Conservation (phyloP, 2,797 vertebrate genomes). For the Esox masquinongy region DNA sequence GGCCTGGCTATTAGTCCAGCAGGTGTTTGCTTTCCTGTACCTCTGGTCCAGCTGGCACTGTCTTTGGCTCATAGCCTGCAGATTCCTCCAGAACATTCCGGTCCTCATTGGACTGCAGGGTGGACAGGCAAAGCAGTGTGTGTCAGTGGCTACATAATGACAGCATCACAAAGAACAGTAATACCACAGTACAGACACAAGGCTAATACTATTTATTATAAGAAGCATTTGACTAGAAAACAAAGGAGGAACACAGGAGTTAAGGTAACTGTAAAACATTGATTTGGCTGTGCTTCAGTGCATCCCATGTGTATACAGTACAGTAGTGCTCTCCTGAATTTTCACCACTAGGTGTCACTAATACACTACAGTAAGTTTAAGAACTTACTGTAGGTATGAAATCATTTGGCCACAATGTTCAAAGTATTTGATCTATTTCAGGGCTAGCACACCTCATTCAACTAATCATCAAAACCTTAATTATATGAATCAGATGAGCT, state of each 20-base stretch:
- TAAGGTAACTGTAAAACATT: neutral
- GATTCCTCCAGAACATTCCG: slow-evolving; percentile 88
- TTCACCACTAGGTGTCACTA: neutral
- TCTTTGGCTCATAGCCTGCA: slow-evolving; percentile 75
- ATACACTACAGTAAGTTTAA: neutral
- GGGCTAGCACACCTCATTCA: too few species aligned
- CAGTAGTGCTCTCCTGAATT: neutral
- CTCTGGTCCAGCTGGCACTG: slow-evolving; percentile 33
- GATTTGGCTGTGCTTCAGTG: neutral
- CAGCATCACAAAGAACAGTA: neutral
- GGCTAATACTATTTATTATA: neutral
- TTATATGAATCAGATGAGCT: too few species aligned
- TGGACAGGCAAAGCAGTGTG: neutral
- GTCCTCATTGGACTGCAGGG: slow-evolving; percentile 89
- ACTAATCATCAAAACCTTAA: too few species aligned
- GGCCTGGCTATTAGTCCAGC: neutral
- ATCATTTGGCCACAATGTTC: neutral
- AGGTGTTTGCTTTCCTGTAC: slow-evolving; percentile 37
- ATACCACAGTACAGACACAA: neutral
- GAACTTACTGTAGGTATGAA: neutral
- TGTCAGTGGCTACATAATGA: too few species aligned
- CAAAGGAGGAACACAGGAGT: neutral
- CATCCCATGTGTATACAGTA: neutral
- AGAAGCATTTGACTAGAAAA: neutral
- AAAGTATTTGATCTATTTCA: too few species aligned